Evolutionary conservation across 1,140 invertebrate species (phyloP), one percentile per base, ranked within the genome.

Genomic region (Drosophila willistoni): DNA sequence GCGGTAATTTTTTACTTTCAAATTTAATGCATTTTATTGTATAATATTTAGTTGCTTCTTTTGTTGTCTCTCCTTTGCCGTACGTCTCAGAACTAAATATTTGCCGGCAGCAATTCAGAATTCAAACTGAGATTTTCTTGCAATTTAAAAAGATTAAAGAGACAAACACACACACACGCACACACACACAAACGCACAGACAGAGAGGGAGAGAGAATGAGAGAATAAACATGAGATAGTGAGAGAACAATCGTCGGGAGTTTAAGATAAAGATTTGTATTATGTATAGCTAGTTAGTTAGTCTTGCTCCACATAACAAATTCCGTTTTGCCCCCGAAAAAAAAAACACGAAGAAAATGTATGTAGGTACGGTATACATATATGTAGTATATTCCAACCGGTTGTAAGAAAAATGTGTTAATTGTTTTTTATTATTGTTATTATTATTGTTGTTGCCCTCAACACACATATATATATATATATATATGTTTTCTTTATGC

Each of bases 61-160:
- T 59, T 39, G 56, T 59, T 59, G 33, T 59, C 17, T 36, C 56
- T 59, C 34, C 33, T 17, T 33, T 59, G 56, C 56, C 56, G 56
- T 17, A 17, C 56, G 56, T 39, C 33, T 51, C 61, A 54, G 29
- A 33, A 61, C 66, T 69, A 68, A 73, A 75, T 22, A 22, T 22
- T 51, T 51, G 44, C 44, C 44, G 44, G 44, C 44, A 51, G 44
- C 44, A 51, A 51, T 51, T 51, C 44, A 1, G 44, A 64, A 81
- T 79, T 70, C 74, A 56, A 54, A 73, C 64, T 71, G 79, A 86
- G 82, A 86, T 86, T 86, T 86, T 86, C 82, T 87, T 85, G 79
- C 83, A 82, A 85, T 87, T 87, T 71, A 87, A 87, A 85, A 82
- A 85, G 82, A 85, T 85, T 85, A 85, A 85, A 77, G 74, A 44